These are phyloP conservation scores for Etheostoma spectabile DNA, from an alignment of 2,113 vertebrate species.

Conservation along the genomic window DNA sequence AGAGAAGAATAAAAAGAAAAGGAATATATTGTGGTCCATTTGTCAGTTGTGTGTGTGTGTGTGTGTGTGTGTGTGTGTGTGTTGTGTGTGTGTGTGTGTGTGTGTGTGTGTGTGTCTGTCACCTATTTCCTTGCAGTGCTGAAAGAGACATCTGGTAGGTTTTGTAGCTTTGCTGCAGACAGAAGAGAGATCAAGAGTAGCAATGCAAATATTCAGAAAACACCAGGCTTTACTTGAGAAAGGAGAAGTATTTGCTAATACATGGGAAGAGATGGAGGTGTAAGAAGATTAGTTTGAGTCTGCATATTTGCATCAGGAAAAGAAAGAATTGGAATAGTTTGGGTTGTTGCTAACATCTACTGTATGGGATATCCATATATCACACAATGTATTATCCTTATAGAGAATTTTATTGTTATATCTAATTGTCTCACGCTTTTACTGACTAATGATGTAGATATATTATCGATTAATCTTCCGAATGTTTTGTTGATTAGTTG, in stretches of 20 bases:
- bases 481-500: neutral
- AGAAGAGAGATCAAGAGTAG: constrained; percentile 47
- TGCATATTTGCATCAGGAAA: constrained; percentile 29
- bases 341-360: too few species aligned
- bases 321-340: neutral
- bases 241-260: constrained; percentile 48
- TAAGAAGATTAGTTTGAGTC: constrained; percentile 26
- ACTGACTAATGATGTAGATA: too few species aligned
- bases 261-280: constrained; percentile 44
- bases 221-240: constrained; percentile 53
- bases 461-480: neutral
- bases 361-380: neutral
- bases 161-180: constrained; percentile 34
- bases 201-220: constrained; percentile 34
- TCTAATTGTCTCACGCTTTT: too few species aligned
- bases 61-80: constrained; percentile 37
- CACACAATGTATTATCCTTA: neutral
- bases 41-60: constrained; percentile 43
- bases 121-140: neutral
- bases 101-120: too few species aligned
- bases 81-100: too few species aligned
- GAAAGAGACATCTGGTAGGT: constrained; percentile 11
- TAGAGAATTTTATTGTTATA: neutral
- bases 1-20: constrained; percentile 94
- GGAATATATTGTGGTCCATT: constrained; percentile 62